Evolutionary conservation across 2,888 invertebrate species (phyloP).

Genomic region (Cinara cedri): DNA sequence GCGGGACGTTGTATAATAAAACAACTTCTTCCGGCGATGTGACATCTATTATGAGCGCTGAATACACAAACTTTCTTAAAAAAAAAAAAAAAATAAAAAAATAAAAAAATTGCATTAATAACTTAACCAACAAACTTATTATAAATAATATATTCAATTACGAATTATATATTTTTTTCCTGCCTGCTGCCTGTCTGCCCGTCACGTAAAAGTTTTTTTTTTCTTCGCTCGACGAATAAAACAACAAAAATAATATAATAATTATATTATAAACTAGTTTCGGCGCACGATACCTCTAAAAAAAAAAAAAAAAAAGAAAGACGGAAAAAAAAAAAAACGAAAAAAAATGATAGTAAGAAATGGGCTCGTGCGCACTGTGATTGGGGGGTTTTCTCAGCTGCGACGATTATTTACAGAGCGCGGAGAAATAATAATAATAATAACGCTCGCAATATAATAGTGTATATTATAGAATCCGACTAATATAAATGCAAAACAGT

Average conservation of each 20-base stretch:
- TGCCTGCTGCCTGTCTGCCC: conserved; percentile 4
- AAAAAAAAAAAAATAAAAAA: too few relatives aligned
- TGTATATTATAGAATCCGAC: too few relatives aligned
- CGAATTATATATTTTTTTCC: conserved; percentile 36
- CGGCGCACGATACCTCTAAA: conserved; percentile 39
- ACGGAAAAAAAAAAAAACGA: neutral
- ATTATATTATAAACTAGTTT: conserved; percentile 49
- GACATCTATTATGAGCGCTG: conserved; percentile 51
- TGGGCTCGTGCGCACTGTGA: neutral
- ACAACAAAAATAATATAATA: conserved; percentile 48
- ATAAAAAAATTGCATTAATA: conserved; percentile 45
- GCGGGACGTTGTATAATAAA: conserved; percentile 44
- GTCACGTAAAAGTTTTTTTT: conserved; percentile 46
- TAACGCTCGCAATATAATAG: neutral
- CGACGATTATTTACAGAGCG: neutral
- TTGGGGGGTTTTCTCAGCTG: conserved; percentile 1
- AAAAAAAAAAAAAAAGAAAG: conserved; percentile 33
- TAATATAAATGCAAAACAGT: conserved; percentile 43
- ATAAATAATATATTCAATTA: conserved; percentile 56
- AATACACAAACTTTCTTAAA: conserved; percentile 44
- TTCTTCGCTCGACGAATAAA: conserved; percentile 32
- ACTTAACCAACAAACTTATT: conserved; percentile 55
- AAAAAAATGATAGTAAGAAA: too few relatives aligned
- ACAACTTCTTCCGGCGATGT: conserved; percentile 52
- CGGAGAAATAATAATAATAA: conserved; percentile 8